phyloP scores from a whole-genome alignment of 2,888 invertebrate species.

The Mylabris sibirica region DNA sequence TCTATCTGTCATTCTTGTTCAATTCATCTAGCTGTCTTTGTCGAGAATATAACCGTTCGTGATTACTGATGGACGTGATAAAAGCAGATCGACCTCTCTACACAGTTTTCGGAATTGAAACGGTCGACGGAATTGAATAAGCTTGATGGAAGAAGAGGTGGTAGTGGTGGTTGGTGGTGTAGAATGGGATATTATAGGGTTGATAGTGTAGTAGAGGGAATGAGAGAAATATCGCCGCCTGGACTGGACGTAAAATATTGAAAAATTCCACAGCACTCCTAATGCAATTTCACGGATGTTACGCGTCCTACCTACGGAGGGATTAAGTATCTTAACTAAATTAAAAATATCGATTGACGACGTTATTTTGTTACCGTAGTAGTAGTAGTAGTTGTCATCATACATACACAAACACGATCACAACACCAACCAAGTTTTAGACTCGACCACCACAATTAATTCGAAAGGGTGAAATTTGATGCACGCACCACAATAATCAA shows the following conservation, averaged over 20 bases:
- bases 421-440: not conserved
- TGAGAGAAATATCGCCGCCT: slow-evolving; percentile 50
- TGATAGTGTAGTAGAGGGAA: slow-evolving; percentile 39
- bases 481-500: not conserved
- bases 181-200: not conserved
- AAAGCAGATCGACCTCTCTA: slow-evolving; percentile 53
- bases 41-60: slow-evolving; percentile 35
- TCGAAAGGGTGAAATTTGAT: slow-evolving; percentile 11
- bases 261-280: slow-evolving; percentile 53
- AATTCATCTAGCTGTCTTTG: not conserved
- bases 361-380: slow-evolving; percentile 12
- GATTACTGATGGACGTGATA: slow-evolving; percentile 58
- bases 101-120: slow-evolving; percentile 56
- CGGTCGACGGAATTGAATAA: slow-evolving; percentile 57
- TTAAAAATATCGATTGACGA: slow-evolving; percentile 53
- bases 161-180: slow-evolving; percentile 23
- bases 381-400: not conserved
- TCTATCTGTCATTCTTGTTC: not conserved
- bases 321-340: slow-evolving; percentile 55
- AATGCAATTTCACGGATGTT: slow-evolving; percentile 58
- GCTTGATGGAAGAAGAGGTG: slow-evolving; percentile 41
- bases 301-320: slow-evolving; percentile 50
- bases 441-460: not conserved
- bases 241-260: slow-evolving; percentile 55
- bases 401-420: not conserved